Conservation (phyloP, 1,140 invertebrate species). For the Sitophilus oryzae region DNA sequence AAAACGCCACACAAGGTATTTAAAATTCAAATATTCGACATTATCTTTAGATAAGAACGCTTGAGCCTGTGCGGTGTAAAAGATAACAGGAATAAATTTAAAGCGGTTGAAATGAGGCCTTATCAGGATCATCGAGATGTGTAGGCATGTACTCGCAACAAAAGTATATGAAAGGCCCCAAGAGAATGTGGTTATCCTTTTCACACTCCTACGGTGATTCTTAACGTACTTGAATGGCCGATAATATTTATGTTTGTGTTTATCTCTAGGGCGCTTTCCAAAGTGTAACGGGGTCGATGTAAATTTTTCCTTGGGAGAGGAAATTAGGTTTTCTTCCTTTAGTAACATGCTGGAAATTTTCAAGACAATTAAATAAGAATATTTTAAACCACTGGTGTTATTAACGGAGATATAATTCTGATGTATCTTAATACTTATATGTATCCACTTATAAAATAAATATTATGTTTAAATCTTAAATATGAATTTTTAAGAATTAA, state of each 20-base stretch:
- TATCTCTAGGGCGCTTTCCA: neutral
- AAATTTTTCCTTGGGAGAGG: neutral
- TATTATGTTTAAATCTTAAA: too few relatives aligned
- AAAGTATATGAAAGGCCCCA: too few relatives aligned
- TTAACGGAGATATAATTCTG: too few relatives aligned
- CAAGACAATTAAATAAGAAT: neutral
- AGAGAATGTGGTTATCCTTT: too few relatives aligned
- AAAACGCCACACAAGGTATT: constrained; percentile 15
- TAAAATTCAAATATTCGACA: constrained; percentile 31
- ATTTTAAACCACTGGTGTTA: too few relatives aligned
- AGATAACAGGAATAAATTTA: constrained; percentile 5
- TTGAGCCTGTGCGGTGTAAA: constrained; percentile 13
- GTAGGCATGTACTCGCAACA: constrained; percentile 18
- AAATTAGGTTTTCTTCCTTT: neutral
- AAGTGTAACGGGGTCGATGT: neutral
- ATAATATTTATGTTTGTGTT: neutral
- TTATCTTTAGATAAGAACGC: constrained; percentile 20
- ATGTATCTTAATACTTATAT: too few relatives aligned
- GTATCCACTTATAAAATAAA: too few relatives aligned
- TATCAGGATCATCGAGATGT: constrained; percentile 17
- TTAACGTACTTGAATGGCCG: neutral
- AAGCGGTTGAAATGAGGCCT: neutral
- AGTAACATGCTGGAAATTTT: neutral
- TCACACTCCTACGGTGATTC: neutral
- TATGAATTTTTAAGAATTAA: too few relatives aligned